Percentiles rank a stretch among this genome's conserved stretches.
phyloP scores from a whole-genome alignment of 2,113 vertebrate genomes.

The Neoarius graeffei region DNA sequence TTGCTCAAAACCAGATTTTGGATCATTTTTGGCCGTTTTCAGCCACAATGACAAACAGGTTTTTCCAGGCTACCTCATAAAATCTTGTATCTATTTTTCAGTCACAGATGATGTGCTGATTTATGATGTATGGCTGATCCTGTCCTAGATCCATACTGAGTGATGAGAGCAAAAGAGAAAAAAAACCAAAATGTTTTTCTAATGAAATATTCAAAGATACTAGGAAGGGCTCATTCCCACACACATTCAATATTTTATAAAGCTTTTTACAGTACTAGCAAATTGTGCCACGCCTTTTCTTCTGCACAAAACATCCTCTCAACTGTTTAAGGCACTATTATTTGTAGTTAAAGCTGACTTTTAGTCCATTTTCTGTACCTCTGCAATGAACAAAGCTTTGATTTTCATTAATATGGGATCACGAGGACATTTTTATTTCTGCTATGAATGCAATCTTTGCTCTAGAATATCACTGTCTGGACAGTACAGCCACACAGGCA shows the following conservation, averaged over 20 bases:
- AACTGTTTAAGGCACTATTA: neutral
- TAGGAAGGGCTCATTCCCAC: slow-evolving; percentile 10
- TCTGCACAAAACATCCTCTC: neutral
- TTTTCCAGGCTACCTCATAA: neutral
- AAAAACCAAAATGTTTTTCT: slow-evolving; percentile 16
- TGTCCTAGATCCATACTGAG: slow-evolving; percentile 40
- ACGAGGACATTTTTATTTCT: neutral
- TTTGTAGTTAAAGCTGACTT: neutral
- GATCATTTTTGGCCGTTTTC: neutral
- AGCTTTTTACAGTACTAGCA: slow-evolving; percentile 10
- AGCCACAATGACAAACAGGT: neutral
- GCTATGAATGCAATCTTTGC: neutral
- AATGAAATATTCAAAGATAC: slow-evolving; percentile 48
- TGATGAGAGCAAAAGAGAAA: slow-evolving; percentile 1
- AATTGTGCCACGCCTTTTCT: slow-evolving; percentile 8
- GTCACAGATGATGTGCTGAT: neutral
- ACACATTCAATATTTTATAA: slow-evolving; percentile 45
- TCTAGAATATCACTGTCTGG: neutral
- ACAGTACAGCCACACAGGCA: slow-evolving; percentile 11
- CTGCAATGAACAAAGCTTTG: neutral
- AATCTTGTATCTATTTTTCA: neutral
- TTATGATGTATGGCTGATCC: slow-evolving; percentile 1
- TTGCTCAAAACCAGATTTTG: neutral
- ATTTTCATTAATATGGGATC: neutral
- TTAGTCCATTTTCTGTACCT: neutral